A percentile compares a stretch with the other conserved stretches of the same genome.
These are phyloP conservation scores for Colletes gigas DNA, from an alignment of 1,140 invertebrate species.

Conservation along the genomic window DNA sequence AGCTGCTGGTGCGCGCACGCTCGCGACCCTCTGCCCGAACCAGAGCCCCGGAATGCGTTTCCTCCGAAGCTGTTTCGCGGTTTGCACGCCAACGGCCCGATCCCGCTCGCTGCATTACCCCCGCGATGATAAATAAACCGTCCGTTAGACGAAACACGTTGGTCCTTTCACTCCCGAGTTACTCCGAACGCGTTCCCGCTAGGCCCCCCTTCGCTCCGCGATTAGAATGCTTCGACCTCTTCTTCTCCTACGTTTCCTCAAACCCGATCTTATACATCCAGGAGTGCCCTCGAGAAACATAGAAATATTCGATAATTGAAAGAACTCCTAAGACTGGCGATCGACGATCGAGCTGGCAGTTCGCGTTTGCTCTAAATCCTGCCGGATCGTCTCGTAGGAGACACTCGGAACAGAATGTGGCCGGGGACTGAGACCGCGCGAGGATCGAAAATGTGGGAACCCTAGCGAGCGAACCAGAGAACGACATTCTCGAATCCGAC, in stretches of 20 bases:
- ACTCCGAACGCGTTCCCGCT: too few relatives aligned
- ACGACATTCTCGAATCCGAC: slow-evolving; percentile 28
- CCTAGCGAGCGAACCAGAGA: background rate
- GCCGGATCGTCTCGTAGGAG: too few relatives aligned
- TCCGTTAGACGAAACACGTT: background rate
- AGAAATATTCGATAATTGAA: too few relatives aligned
- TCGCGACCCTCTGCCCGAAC: background rate
- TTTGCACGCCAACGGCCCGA: background rate
- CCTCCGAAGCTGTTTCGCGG: background rate
- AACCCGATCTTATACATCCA: too few relatives aligned
- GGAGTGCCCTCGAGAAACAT: too few relatives aligned
- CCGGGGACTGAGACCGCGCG: too few relatives aligned
- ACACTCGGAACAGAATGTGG: background rate
- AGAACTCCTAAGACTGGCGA: too few relatives aligned
- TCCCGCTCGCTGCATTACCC: background rate
- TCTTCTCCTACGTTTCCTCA: too few relatives aligned
- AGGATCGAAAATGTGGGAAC: slow-evolving; percentile 38
- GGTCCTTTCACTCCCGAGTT: background rate
- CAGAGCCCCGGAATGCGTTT: slow-evolving; percentile 7
- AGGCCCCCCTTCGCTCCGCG: too few relatives aligned
- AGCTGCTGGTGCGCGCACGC: background rate
- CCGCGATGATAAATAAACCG: background rate
- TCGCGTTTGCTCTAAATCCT: too few relatives aligned
- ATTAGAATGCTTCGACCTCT: too few relatives aligned
- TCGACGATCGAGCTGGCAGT: too few relatives aligned